Conservation (phyloP, 2,888 invertebrate genomes). For the Microctonus brassicae region DNA sequence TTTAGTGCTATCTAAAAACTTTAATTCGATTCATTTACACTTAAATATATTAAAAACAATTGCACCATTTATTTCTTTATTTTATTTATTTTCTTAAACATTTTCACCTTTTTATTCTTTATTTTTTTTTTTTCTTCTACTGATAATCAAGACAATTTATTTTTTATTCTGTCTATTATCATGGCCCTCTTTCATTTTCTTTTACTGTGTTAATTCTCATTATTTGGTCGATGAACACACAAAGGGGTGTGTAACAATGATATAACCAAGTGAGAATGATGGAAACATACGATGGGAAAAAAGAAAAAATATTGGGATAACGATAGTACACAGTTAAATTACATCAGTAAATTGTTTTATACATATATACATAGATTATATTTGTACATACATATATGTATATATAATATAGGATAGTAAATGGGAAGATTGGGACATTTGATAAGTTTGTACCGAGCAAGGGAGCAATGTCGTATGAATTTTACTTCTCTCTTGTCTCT, state of each 20-base stretch:
- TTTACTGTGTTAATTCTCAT: background rate
- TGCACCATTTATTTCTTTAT: background rate
- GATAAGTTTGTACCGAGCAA: slow-evolving; percentile 22
- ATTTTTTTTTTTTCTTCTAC: background rate
- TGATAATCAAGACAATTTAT: background rate
- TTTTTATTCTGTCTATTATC: background rate
- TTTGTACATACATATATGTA: background rate
- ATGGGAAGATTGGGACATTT: slow-evolving; percentile 26
- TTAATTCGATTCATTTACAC: background rate
- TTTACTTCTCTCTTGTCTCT: background rate
- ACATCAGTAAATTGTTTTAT: background rate
- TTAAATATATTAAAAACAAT: background rate
- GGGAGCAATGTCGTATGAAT: slow-evolving; percentile 6
- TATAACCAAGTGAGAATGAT: background rate
- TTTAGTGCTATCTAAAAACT: background rate
- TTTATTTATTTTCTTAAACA: background rate
- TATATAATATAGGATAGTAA: slow-evolving; percentile 9
- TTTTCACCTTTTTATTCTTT: background rate
- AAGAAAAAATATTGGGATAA: background rate
- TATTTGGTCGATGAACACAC: background rate
- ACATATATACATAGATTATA: background rate
- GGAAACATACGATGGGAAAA: background rate
- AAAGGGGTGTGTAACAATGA: background rate
- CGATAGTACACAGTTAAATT: background rate
- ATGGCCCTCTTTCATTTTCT: background rate